Conservation (phyloP, 2,797 vertebrate genomes). For the Sibirionetta formosa region DNA sequence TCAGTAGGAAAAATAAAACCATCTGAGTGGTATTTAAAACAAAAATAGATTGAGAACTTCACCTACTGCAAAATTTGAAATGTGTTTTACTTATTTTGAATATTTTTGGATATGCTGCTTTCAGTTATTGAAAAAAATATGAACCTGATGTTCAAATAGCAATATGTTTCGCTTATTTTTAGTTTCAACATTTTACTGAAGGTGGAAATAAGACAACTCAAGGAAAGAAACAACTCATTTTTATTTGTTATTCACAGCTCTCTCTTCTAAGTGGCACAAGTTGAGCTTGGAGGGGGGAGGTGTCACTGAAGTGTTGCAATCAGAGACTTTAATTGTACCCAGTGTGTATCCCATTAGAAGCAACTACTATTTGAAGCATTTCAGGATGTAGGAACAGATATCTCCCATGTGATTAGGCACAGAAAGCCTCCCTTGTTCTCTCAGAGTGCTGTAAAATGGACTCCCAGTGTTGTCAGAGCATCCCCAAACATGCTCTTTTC, state of each 20-base stretch:
- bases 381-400: conserved; percentile 44
- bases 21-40: conserved; percentile 58
- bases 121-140: conserved; percentile 32
- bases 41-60: conserved; percentile 46
- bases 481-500: neutral
- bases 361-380: conserved; percentile 32
- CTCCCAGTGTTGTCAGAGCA: conserved; percentile 19
- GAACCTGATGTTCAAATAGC: conserved; percentile 12
- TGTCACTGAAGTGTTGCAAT: conserved; percentile 1
- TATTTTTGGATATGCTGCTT: conserved; percentile 46
- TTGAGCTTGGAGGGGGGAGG: neutral
- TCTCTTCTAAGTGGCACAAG: neutral
- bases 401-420: conserved; percentile 16
- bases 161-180: neutral
- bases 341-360: conserved; percentile 3
- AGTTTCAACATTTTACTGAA: conserved; percentile 11
- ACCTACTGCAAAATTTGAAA: conserved; percentile 51
- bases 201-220: neutral
- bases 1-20: conserved; percentile 56
- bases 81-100: conserved; percentile 22
- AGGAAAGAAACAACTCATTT: neutral
- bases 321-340: conserved; percentile 30
- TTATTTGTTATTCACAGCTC: conserved; percentile 12
- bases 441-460: neutral
- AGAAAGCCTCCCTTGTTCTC: conserved; percentile 64